Evolutionary conservation across 2,888 invertebrate genomes (phyloP).

Genomic region (Leistus spinibarbis): DNA sequence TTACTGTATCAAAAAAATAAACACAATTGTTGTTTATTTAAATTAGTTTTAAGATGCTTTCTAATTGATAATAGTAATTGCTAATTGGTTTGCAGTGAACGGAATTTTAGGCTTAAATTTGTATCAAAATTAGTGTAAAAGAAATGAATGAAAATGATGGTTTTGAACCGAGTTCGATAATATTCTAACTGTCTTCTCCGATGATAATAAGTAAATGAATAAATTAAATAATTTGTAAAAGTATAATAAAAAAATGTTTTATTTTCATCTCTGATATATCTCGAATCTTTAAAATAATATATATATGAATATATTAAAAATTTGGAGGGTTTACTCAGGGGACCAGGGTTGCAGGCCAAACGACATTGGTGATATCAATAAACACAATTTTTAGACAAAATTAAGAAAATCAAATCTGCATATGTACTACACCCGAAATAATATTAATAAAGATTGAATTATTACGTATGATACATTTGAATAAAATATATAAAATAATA

Average conservation of each 20-base stretch:
- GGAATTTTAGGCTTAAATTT: no score
- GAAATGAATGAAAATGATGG: not conserved
- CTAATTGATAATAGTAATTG: no score
- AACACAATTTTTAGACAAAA: constrained; percentile 53
- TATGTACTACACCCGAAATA: constrained; percentile 42
- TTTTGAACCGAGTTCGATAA: constrained; percentile 22
- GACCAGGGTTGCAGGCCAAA: constrained; percentile 59
- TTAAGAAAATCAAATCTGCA: constrained; percentile 56
- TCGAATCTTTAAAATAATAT: constrained; percentile 49
- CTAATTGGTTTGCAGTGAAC: no score
- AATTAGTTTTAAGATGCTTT: no score
- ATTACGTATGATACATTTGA: constrained; percentile 38
- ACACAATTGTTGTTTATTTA: no score
- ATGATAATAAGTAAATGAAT: constrained; percentile 34
- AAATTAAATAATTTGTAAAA: constrained; percentile 10
- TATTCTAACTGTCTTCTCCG: constrained; percentile 39
- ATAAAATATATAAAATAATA: constrained; percentile 29
- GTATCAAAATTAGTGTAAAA: not conserved
- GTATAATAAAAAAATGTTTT: constrained; percentile 4
- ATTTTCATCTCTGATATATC: constrained; percentile 35
- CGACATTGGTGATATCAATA: constrained; percentile 60
- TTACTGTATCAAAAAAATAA: no score
- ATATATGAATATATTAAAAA: constrained; percentile 34
- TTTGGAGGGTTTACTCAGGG: constrained; percentile 58
- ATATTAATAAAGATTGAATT: constrained; percentile 38